These are phyloP conservation scores for Brachionus plicatilis DNA, from an alignment of 1,140 invertebrate species.

Conservation along the genomic window DNA sequence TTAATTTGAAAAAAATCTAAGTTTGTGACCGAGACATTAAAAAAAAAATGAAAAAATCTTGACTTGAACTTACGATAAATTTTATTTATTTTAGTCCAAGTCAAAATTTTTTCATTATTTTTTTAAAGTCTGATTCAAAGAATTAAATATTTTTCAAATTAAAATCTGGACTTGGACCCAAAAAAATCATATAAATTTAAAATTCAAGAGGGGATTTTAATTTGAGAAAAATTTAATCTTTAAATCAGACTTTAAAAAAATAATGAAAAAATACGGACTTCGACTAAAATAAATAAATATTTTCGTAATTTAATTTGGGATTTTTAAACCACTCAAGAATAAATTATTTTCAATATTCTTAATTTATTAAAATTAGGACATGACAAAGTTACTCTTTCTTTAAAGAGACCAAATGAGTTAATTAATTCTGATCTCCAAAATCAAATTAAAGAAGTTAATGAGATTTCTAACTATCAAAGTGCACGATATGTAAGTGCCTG, in stretches of 20 bases:
- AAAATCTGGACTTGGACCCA: too few relatives aligned
- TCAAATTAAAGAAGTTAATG: slow-evolving; percentile 38
- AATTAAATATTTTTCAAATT: slow-evolving; percentile 31
- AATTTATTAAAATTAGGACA: slow-evolving; percentile 21
- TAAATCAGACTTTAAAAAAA: not conserved
- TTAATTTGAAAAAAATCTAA: slow-evolving; percentile 44
- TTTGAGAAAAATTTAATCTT: too few relatives aligned
- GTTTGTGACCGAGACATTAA: slow-evolving; percentile 50
- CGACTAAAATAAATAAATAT: not conserved
- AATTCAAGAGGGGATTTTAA: too few relatives aligned
- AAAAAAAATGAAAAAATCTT: slow-evolving; percentile 45
- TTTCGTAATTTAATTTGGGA: not conserved
- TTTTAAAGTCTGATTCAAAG: slow-evolving; percentile 33
- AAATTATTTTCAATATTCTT: slow-evolving; percentile 28
- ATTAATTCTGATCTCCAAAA: not conserved
- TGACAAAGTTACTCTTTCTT: not conserved
- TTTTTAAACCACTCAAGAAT: not conserved
- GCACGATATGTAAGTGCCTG: slow-evolving; percentile 40
- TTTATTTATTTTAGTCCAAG: slow-evolving; percentile 11
- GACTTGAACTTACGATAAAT: slow-evolving; percentile 41
- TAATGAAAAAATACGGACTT: not conserved
- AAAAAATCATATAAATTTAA: too few relatives aligned
- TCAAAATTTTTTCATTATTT: slow-evolving; percentile 10
- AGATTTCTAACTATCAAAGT: slow-evolving; percentile 41
- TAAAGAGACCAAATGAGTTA: not conserved